These are phyloP conservation scores for Dioctria linearis DNA, from an alignment of 2,888 invertebrate species.

Conservation along the genomic window DNA sequence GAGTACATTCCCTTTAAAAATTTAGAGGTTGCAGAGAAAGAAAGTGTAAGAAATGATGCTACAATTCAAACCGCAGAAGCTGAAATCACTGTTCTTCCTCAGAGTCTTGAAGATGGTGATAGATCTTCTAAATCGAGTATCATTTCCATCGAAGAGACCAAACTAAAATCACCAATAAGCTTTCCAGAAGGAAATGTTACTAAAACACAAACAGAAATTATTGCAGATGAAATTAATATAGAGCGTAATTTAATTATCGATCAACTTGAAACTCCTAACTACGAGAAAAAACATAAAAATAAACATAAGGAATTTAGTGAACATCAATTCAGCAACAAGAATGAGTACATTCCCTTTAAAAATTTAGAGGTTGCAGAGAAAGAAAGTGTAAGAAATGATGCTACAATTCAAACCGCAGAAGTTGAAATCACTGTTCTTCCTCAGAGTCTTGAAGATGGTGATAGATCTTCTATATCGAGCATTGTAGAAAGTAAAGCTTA, in stretches of 20 bases:
- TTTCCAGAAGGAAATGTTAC: not conserved
- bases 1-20: too few relatives aligned
- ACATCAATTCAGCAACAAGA: not conserved
- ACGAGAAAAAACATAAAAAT: not conserved
- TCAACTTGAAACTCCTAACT: not conserved
- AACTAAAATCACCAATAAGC: not conserved
- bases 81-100: too few relatives aligned
- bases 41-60: too few relatives aligned
- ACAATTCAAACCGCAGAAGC: too few relatives aligned
- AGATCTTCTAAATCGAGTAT: too few relatives aligned
- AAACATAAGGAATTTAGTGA: not conserved
- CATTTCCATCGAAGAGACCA: conserved; percentile 24
- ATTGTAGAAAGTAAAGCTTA: conserved; percentile 36
- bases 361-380: not conserved
- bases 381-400: not conserved
- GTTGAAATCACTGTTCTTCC: not conserved
- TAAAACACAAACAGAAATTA: not conserved
- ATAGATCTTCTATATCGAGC: conserved; percentile 10
- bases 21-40: too few relatives aligned
- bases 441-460: conserved; percentile 13
- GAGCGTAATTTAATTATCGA: too few relatives aligned
- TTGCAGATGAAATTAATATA: too few relatives aligned
- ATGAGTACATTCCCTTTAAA: too few relatives aligned
- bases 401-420: not conserved
- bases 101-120: too few relatives aligned